phyloP scores from a whole-genome alignment of 2,797 vertebrate species.

The Thaleichthys pacificus region DNA sequence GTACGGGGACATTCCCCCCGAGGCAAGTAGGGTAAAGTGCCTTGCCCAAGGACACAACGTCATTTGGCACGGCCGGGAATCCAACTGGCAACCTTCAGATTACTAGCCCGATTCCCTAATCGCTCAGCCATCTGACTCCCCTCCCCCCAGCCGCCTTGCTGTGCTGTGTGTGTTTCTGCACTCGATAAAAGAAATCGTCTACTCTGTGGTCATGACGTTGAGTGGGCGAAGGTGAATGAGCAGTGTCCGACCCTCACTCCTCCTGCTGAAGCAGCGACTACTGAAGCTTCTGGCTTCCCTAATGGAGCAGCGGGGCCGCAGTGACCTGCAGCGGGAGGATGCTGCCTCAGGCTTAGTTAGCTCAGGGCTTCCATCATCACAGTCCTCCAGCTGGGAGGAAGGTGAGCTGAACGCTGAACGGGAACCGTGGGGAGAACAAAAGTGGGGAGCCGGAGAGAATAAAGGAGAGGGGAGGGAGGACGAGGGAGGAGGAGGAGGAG shows the following conservation, averaged over 20 bases:
- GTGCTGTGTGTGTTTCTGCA: not conserved
- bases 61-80: too few relatives aligned
- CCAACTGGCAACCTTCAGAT: too few relatives aligned
- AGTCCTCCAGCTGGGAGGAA: not conserved
- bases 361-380: not conserved
- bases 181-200: not conserved
- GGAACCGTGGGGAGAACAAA: not conserved
- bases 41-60: too few relatives aligned
- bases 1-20: too few relatives aligned
- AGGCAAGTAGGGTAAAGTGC: too few relatives aligned
- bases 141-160: not conserved
- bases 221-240: not conserved
- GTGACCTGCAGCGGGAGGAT: not conserved
- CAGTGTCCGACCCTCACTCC: not conserved
- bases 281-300: not conserved
- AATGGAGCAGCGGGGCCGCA: not conserved
- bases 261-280: not conserved
- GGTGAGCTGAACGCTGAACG: not conserved
- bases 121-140: too few relatives aligned
- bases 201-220: not conserved
- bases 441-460: not conserved
- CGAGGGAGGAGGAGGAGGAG: not conserved
- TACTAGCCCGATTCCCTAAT: too few relatives aligned
- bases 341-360: not conserved
- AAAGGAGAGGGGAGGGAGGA: not conserved